Conservation (phyloP, 2,888 invertebrate species). For the Carterocephalus palaemon region DNA sequence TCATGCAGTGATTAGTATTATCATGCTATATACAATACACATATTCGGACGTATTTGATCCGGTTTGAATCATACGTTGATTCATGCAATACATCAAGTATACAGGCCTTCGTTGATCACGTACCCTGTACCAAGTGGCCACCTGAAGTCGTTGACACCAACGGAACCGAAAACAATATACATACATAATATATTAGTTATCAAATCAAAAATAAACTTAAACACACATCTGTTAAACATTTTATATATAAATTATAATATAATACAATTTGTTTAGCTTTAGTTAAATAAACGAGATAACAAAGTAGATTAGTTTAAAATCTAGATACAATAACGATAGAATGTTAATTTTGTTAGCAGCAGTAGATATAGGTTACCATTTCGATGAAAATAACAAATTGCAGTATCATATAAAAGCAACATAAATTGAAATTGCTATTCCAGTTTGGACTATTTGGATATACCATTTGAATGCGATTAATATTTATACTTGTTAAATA, state of each 20-base stretch:
- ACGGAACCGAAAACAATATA: slow-evolving; percentile 75
- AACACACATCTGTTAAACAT: slow-evolving; percentile 14
- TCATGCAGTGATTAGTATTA: slow-evolving; percentile 31
- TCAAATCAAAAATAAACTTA: slow-evolving; percentile 25
- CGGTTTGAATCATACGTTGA: slow-evolving; percentile 38
- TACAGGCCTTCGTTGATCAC: slow-evolving; percentile 66
- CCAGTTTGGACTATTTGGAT: too few species aligned
- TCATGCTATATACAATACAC: slow-evolving; percentile 38
- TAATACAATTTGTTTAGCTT: too few species aligned
- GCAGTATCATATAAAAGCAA: too few species aligned
- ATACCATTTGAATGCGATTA: too few species aligned
- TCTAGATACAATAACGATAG: too few species aligned
- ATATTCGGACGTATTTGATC: slow-evolving; percentile 27
- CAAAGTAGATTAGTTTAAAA: too few species aligned
- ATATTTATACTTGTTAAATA: too few species aligned
- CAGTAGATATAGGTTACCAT: too few species aligned
- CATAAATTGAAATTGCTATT: too few species aligned
- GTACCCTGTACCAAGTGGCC: slow-evolving; percentile 95
- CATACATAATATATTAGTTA: slow-evolving; percentile 49
- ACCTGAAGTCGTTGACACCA: slow-evolving; percentile 81
- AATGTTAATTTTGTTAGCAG: too few species aligned
- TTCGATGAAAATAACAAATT: too few species aligned
- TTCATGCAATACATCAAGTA: slow-evolving; percentile 43
- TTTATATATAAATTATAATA: slow-evolving; percentile 3
- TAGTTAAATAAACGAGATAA: too few species aligned